Evolutionary conservation across 2,797 vertebrate species (phyloP), one percentile per base, ranked within the genome.

Genomic region (Clarias platycephalus): DNA sequence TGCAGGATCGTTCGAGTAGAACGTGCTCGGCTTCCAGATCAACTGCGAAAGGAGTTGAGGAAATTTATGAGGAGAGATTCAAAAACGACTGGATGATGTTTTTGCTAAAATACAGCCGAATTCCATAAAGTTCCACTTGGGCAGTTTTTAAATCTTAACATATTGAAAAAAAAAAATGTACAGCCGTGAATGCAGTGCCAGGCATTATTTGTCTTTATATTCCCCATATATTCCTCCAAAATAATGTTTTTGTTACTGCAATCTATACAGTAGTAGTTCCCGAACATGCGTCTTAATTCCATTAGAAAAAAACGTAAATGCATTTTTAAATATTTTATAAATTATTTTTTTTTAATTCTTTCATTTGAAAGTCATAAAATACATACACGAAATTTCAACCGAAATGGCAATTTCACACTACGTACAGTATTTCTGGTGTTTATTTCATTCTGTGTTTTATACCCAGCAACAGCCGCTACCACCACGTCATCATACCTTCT

Each of bases 401-500:
- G 44, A 62, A 83, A 87, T 75, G 62, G 84, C 83, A 84, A 86
- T 85, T 24, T 60, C 22, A 26, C 8, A 53, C 49, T 53, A 53
- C n/a, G 44, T 3, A 22, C 22, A 22, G 3, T 66, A 66, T 86
- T 86, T 83, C 82, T 78, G 89, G 87, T 77, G 89, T 93, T 92
- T 89, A 90, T 93, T 92, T 91, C 89, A 88, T 89, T 90, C 90
- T 88, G 86, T 89, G 40, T 86, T 92, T 87, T 84, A 84, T 84
- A 91, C 92, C 91, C 90, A 89, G 91, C 88, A 89, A 90, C 89
- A 89, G 85, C 82, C 80, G 90, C 90, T 89, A 91, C 90, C 93
- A 92, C 89, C 89, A 91, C 91, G 92, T 92, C 92, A 91, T 91
- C 89, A 89, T 89, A 91, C 91, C 92, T 86, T 91, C 90, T 93